A percentile compares a stretch with the other conserved stretches of the same genome.
phyloP scores from a whole-genome alignment of 2,888 invertebrate genomes.

The Odontocolon sp. region DNA sequence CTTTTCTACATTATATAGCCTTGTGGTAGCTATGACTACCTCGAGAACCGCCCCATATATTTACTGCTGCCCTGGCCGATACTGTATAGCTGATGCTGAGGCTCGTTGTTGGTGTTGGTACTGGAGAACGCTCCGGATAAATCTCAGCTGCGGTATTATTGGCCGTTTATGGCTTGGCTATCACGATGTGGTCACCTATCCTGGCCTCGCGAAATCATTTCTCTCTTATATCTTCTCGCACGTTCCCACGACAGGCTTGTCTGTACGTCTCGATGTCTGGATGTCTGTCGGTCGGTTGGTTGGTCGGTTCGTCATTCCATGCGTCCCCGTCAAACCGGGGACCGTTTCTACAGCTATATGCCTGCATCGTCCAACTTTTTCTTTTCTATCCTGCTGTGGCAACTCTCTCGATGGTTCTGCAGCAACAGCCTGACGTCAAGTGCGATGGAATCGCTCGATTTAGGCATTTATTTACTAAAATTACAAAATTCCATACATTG shows the following conservation, averaged over 20 bases:
- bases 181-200: conserved; percentile 44
- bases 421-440: too few relatives aligned
- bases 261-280: too few relatives aligned
- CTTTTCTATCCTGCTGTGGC: too few relatives aligned
- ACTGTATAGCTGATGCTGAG: not conserved
- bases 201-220: conserved; percentile 40
- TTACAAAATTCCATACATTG: too few relatives aligned
- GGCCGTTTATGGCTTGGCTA: conserved; percentile 53
- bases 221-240: conserved; percentile 48
- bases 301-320: conserved; percentile 47
- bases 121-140: conserved; percentile 46
- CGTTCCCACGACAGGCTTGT: conserved; percentile 66
- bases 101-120: not conserved
- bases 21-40: conserved; percentile 7
- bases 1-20: conserved; percentile 21
- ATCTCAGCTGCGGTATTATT: conserved; percentile 47
- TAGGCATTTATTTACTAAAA: too few relatives aligned
- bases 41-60: conserved; percentile 26
- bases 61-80: conserved; percentile 1
- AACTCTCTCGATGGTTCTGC: too few relatives aligned
- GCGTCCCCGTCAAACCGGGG: conserved; percentile 36
- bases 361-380: not conserved
- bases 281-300: conserved; percentile 60
- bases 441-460: too few relatives aligned
- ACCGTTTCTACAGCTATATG: conserved; percentile 27